Evolutionary conservation across 2,888 invertebrate genomes (phyloP), one percentile per base, ranked within the genome.

Genomic region (Caenorhabditis wallacei): DNA sequence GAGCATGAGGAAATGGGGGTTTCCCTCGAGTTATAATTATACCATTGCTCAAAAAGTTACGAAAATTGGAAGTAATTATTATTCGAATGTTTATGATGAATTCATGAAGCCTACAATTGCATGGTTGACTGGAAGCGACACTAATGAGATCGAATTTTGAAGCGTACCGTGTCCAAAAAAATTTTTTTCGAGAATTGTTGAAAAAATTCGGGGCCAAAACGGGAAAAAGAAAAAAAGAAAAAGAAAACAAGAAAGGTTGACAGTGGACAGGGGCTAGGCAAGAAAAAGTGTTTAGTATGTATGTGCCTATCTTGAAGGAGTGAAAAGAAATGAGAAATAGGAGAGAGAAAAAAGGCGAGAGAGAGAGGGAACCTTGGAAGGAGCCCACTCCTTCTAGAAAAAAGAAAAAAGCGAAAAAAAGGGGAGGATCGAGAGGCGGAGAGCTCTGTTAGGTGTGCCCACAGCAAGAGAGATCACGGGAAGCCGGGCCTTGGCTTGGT

Each of bases 281-380:
- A 64, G 16, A 40, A 57, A 71, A 80, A 72, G 74, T 74, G 80
- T 80, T 80, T 80, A 80, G 80, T 69, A 80, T 80, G 80, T 69
- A 80, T 80, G n/a, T n/a, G 80, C 66, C 57, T 74, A 61, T 74
- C 80, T 80, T 69, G 72, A 66, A 59, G 48, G 54, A 71, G 57
- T 37, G 46, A 64, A 48, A 48, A 35, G 54, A 54, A 46, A 56
- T 56, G 26, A 48, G 46, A 11, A 66, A 26, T 26, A 66, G 37
- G 24, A 37, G 57, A 51, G 35, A 70, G 71, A 22, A 16, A 35
- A 35, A 51, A 30, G 24, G 66, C 51, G 46, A 57, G 71, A 37
- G 13, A 30, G 46, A 56, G 26, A 16, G 24, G 26, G 64, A 51
- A 51, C 26, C 64, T 61, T 22, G 40, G 30, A 64, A 48, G 75